Evolutionary conservation across 2,888 invertebrate species (phyloP), one percentile per base, ranked within the genome.

Genomic region (Drosophila imparisetae): DNA sequence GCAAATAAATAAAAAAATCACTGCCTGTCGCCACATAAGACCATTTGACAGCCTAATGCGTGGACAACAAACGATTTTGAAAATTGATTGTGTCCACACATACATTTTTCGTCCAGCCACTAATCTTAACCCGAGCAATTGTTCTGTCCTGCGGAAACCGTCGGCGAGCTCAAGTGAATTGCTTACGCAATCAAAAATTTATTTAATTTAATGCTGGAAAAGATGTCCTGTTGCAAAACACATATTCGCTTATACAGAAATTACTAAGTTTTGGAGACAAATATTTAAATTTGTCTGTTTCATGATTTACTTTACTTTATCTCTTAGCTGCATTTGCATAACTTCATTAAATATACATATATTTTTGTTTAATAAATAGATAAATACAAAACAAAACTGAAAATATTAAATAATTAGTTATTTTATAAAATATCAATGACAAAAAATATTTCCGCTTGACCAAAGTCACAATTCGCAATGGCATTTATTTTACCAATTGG

Each of bases 51-150:
- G 74, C 72, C 68, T 72, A 85, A 82, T 74, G 75, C 73, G 54
- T 69, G 66, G 54, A 62, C 69, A 76, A 71, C 78, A 77, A 75
- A 61, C 80, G 78, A 85, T 77, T 77, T 69, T 61, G 72, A 79
- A 77, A 87, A 85, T 85, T 87, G 77, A 87, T 85, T 85, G 72
- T 73, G 59, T 73, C 66, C 76, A 70, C 78, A 75, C 65, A 72
- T 60, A n/a, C 50, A 40, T 58, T 72, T 64, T 49, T 63, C 54
- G 38, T 38, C 48, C 40, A n/a, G 59, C 32, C 71, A 50, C 32
- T 54, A 55, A 76, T 60, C 66, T 21, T 36, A n/a, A 32, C 24
- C 27, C 27, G 29, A 48, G 30, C 57, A 58, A 62, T 55, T 68
- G 58, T 15, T 32, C 3, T 42, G 38, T 11, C 55, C 15, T 32